Percentiles rank a stretch among this genome's conserved stretches.
Conservation (phyloP, 2,113 vertebrate genomes). For the Probosciger aterrimus region DNA sequence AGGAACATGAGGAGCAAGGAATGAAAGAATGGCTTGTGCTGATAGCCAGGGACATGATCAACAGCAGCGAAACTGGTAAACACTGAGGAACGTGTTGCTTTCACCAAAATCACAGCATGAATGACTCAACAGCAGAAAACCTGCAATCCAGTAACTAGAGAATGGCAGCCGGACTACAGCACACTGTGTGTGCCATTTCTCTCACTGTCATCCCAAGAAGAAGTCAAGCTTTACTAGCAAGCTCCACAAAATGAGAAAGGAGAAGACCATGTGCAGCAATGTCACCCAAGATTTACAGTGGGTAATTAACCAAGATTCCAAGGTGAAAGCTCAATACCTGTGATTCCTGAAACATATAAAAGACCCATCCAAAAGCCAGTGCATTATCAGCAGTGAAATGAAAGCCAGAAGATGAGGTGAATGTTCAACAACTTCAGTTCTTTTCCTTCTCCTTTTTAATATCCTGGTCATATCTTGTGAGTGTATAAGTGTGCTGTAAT, state of each 20-base stretch:
- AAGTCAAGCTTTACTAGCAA: background rate
- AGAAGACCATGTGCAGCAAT: background rate
- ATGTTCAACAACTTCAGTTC: background rate
- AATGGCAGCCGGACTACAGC: background rate
- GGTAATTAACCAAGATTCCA: background rate
- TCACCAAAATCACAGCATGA: background rate
- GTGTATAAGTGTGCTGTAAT: fast-evolving
- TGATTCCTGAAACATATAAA: background rate
- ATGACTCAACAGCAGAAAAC: background rate
- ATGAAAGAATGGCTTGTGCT: background rate
- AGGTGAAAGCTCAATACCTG: background rate
- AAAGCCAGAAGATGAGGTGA: background rate
- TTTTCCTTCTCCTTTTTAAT: background rate
- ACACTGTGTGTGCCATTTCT: background rate
- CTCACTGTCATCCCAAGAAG: background rate
- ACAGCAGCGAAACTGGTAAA: background rate
- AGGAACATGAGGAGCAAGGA: background rate
- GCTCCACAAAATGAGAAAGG: background rate
- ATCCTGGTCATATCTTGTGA: background rate
- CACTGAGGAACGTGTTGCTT: background rate
- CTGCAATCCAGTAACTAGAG: background rate
- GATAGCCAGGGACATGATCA: background rate
- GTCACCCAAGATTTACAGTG: background rate
- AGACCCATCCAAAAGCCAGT: background rate
- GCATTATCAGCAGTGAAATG: background rate